Evolutionary conservation across 2,797 vertebrate genomes (phyloP).

Genomic region (Sebastes paucispinis): DNA sequence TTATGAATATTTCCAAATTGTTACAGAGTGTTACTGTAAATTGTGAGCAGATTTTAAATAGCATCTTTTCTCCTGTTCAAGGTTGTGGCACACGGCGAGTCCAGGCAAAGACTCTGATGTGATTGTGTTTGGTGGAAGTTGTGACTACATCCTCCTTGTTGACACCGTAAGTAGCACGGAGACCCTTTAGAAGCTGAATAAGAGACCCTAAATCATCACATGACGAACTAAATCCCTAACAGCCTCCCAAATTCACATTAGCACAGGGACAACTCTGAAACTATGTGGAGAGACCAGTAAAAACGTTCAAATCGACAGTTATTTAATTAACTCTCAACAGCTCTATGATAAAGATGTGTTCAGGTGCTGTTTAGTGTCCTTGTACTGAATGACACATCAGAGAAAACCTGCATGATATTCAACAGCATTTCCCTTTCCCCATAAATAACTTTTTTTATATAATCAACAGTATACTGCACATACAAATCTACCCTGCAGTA

Average conservation of each 20-base stretch:
- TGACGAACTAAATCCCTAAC: not conserved
- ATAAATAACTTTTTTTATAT: not conserved
- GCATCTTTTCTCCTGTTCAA: constrained; percentile 46
- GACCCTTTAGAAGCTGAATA: not conserved
- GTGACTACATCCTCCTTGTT: constrained; percentile 92
- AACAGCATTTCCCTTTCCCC: not conserved
- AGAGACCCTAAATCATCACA: not conserved
- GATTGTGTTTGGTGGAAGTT: constrained; percentile 96
- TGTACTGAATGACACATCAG: not conserved
- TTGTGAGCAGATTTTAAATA: not conserved
- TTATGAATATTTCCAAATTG: not conserved
- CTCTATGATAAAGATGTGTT: not conserved
- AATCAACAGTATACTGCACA: not conserved
- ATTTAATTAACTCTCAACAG: not conserved
- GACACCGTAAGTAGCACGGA: constrained; percentile 87
- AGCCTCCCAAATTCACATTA: not conserved
- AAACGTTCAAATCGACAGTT: not conserved
- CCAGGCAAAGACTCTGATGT: constrained; percentile 91
- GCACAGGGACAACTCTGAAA: not conserved
- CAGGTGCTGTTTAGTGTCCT: not conserved
- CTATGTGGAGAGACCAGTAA: not conserved
- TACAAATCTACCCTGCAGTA: not conserved
- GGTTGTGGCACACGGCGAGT: constrained; percentile 95
- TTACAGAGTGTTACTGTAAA: not conserved
- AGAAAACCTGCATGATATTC: not conserved